These are phyloP conservation scores for Chloroclysta siterata DNA, from an alignment of 2,888 invertebrate genomes.

Conservation along the genomic window DNA sequence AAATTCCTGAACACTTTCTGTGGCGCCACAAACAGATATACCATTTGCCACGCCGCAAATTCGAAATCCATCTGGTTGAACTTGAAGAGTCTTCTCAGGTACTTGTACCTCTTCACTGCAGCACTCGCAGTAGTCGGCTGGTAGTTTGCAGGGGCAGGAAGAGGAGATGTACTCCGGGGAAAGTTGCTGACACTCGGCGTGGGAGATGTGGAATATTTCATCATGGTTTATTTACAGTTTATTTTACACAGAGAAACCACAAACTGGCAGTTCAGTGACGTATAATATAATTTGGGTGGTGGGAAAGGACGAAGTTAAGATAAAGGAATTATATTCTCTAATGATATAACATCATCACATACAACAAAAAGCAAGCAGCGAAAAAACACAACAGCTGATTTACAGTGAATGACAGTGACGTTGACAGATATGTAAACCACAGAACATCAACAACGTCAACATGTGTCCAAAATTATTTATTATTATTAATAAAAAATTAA, in stretches of 20 bases:
- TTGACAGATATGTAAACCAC: too few relatives aligned
- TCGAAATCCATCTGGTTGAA: slow-evolving; percentile 99
- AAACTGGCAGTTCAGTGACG: not conserved
- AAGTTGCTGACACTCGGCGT: slow-evolving; percentile 73
- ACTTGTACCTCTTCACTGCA: slow-evolving; percentile 94
- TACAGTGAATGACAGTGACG: too few relatives aligned
- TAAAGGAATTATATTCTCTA: too few relatives aligned
- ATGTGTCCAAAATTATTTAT: too few relatives aligned
- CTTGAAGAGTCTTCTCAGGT: slow-evolving; percentile 92
- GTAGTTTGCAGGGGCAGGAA: slow-evolving; percentile 88
- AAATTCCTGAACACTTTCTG: slow-evolving; percentile 99
- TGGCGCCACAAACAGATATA: slow-evolving; percentile 96
- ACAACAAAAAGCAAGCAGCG: too few relatives aligned
- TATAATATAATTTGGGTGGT: too few relatives aligned
- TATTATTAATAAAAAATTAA: too few relatives aligned
- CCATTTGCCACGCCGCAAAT: slow-evolving; percentile 99
- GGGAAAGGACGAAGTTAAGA: too few relatives aligned
- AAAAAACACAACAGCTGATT: too few relatives aligned
- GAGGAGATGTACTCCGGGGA: slow-evolving; percentile 86
- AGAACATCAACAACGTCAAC: too few relatives aligned
- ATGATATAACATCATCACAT: too few relatives aligned
- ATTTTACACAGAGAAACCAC: not conserved
- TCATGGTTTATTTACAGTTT: slow-evolving; percentile 42
- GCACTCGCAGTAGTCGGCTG: slow-evolving; percentile 90
- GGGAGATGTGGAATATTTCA: slow-evolving; percentile 88